Conservation (phyloP, 2,888 invertebrate genomes). For the Scaptomyza flava region DNA sequence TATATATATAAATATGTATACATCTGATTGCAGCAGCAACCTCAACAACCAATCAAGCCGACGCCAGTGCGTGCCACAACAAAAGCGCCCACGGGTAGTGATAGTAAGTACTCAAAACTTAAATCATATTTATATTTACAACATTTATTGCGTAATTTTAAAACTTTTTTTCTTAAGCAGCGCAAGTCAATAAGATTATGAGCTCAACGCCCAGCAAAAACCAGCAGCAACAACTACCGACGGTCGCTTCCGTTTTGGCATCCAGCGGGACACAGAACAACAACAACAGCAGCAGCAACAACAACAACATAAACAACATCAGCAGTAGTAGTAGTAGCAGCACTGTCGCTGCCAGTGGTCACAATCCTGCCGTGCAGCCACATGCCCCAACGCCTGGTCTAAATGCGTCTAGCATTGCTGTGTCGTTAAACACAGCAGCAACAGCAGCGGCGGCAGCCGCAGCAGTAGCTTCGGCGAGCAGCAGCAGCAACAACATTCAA, state of each 20-base stretch:
- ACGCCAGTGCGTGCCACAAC: slow-evolving; percentile 89
- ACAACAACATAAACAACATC: slow-evolving; percentile 37
- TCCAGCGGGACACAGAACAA: slow-evolving; percentile 49
- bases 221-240: slow-evolving; percentile 74
- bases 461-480: slow-evolving; percentile 42
- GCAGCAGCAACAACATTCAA: slow-evolving; percentile 79
- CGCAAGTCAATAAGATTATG: slow-evolving; percentile 80
- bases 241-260: slow-evolving; percentile 80
- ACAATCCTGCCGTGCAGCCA: slow-evolving; percentile 80
- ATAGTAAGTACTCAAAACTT: slow-evolving; percentile 74
- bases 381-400: slow-evolving; percentile 83
- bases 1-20: background rate
- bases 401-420: slow-evolving; percentile 54
- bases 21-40: slow-evolving; percentile 48
- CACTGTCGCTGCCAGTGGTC: slow-evolving; percentile 60
- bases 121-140: background rate
- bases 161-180: slow-evolving; percentile 29
- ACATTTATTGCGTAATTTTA: background rate
- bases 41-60: slow-evolving; percentile 91
- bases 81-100: slow-evolving; percentile 85
- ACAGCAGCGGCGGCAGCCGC: slow-evolving; percentile 46
- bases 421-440: slow-evolving; percentile 51
- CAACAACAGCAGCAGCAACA: background rate
- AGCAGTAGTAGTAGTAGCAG: slow-evolving; percentile 57
- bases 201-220: slow-evolving; percentile 85